phyloP scores from a whole-genome alignment of 2,113 vertebrate genomes.

The Echinops telfairi region DNA sequence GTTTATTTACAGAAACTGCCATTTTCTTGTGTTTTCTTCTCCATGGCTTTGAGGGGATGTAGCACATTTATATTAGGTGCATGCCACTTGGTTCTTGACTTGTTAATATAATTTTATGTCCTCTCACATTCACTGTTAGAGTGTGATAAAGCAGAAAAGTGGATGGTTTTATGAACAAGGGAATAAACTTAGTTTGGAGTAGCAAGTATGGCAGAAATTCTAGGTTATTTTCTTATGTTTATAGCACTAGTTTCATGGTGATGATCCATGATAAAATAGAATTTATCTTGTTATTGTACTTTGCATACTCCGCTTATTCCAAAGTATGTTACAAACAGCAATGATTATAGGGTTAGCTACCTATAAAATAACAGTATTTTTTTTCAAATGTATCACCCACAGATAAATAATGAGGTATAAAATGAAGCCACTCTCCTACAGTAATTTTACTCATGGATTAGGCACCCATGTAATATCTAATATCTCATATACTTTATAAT shows the following conservation, averaged over 20 bases:
- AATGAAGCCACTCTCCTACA: neutral
- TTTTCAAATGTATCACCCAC: neutral
- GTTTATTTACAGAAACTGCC: neutral
- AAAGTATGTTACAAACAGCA: neutral
- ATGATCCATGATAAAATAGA: neutral
- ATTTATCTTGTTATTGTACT: conserved; percentile 26
- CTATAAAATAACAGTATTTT: neutral
- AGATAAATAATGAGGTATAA: neutral
- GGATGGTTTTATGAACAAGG: conserved; percentile 57
- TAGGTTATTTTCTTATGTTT: neutral
- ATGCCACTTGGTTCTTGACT: neutral
- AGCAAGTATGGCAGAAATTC: neutral
- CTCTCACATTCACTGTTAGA: neutral
- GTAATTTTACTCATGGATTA: neutral
- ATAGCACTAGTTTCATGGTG: conserved; percentile 30
- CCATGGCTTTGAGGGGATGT: neutral
- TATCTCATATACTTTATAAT: neutral
- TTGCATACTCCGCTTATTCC: neutral
- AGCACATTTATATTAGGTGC: fast-evolving
- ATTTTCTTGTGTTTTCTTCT: neutral
- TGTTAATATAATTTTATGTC: conserved; percentile 3
- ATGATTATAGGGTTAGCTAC: neutral
- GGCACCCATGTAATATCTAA: neutral
- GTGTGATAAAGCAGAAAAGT: conserved; percentile 31
- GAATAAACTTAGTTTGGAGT: conserved; percentile 56